Evolutionary conservation across 2,797 vertebrate species (phyloP).

Genomic region (Spheniscus humboldti): DNA sequence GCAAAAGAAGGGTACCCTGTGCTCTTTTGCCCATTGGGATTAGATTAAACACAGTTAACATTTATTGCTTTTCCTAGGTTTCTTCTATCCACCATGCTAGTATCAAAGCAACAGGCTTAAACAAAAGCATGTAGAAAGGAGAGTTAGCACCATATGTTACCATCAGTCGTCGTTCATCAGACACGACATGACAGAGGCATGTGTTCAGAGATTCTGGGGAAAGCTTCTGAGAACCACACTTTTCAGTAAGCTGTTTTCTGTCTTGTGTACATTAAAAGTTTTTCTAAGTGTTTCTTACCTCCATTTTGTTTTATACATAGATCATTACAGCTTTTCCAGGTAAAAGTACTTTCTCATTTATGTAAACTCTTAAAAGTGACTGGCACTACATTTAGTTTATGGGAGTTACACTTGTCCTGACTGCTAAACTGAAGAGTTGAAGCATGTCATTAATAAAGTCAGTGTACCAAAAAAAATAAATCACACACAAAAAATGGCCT

Average conservation of each 20-base stretch:
- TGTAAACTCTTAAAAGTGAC: not conserved
- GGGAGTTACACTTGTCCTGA: not conserved
- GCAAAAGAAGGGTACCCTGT: not conserved
- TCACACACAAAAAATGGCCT: not conserved
- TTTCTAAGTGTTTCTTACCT: not conserved
- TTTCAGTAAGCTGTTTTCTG: not conserved
- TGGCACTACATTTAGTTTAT: not conserved
- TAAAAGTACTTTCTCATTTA: not conserved
- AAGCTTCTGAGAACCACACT: fast-evolving
- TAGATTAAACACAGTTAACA: not conserved
- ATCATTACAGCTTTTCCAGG: not conserved
- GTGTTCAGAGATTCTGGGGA: not conserved
- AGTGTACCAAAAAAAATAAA: not conserved
- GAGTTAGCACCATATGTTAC: not conserved
- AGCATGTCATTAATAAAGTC: not conserved
- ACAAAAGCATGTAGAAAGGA: not conserved
- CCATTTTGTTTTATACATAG: not conserved
- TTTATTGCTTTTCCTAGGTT: not conserved
- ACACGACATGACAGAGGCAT: not conserved
- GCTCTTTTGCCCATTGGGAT: not conserved
- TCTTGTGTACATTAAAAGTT: not conserved
- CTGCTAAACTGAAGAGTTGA: not conserved
- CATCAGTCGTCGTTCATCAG: not conserved
- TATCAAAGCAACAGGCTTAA: not conserved
- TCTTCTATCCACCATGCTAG: not conserved